Evolutionary conservation across 2,797 vertebrate genomes (phyloP).

Genomic region (Cryptoblepharus egeriae): DNA sequence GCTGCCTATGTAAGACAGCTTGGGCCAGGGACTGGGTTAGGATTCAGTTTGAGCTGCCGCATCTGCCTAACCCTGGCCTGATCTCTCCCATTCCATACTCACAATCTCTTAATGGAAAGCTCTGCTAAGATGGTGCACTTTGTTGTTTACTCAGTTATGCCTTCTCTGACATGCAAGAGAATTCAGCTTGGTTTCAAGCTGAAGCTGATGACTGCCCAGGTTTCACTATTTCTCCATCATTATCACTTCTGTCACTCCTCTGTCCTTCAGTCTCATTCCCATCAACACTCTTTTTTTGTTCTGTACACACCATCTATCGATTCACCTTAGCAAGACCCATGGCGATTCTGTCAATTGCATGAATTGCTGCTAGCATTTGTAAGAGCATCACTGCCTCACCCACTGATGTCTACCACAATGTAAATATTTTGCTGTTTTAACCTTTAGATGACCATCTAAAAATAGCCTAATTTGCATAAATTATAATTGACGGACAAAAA

Average conservation of each 20-base stretch:
- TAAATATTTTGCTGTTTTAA: background rate
- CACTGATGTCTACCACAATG: background rate
- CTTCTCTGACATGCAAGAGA: background rate
- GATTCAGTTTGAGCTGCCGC: too few species aligned
- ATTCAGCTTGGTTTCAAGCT: background rate
- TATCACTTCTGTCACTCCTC: background rate
- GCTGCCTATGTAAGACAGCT: too few species aligned
- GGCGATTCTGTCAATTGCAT: background rate
- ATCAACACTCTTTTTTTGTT: background rate
- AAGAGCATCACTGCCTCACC: background rate
- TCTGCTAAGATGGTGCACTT: background rate
- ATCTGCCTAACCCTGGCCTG: too few species aligned
- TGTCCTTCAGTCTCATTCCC: background rate
- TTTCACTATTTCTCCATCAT: background rate
- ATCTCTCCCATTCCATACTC: too few species aligned
- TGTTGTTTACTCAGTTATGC: background rate
- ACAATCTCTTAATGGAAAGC: background rate
- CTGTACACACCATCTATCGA: background rate
- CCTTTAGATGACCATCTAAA: too few species aligned
- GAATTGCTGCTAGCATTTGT: background rate
- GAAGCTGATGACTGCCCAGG: background rate
- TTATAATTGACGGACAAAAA: too few species aligned
- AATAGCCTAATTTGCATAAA: too few species aligned
- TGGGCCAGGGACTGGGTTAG: too few species aligned
- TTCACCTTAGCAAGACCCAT: background rate